Percentiles rank a stretch among this genome's conserved stretches.
Conservation (phyloP, 2,113 vertebrate genomes). For the Piliocolobus tephrosceles region DNA sequence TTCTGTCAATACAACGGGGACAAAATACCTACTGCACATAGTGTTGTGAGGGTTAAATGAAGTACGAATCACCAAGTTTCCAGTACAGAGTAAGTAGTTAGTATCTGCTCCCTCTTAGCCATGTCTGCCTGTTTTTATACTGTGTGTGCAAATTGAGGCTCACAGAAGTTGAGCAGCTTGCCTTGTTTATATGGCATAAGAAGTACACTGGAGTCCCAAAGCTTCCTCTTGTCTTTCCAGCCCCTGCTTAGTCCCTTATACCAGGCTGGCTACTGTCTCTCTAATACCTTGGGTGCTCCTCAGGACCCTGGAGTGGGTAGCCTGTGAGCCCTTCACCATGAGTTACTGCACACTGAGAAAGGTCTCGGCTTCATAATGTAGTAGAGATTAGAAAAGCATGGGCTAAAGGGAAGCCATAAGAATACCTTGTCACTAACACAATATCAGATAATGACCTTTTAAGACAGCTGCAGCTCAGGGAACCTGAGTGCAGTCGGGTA, state of each 20-base stretch:
- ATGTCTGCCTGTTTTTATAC: neutral
- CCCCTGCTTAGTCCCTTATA: neutral
- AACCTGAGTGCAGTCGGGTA: neutral
- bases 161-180: neutral
- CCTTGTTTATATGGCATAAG: neutral
- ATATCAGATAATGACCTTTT: conserved; percentile 53
- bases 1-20: neutral
- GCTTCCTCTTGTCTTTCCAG: neutral
- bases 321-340: neutral
- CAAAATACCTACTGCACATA: neutral
- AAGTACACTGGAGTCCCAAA: neutral
- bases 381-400: neutral
- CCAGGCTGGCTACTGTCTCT: neutral
- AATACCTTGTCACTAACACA: conserved; percentile 57
- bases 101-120: neutral
- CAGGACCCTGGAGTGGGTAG: neutral
- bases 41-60: neutral
- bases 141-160: neutral
- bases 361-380: conserved; percentile 37
- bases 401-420: conserved; percentile 16
- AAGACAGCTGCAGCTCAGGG: conserved; percentile 44
- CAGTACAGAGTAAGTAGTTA: too few relatives aligned
- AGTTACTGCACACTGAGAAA: neutral
- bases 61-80: too few relatives aligned
- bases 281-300: neutral